Percentiles rank a stretch among this genome's conserved stretches.
These are phyloP conservation scores for Tragelaphus strepsiceros DNA, from an alignment of 2,113 vertebrate genomes.

Conservation along the genomic window DNA sequence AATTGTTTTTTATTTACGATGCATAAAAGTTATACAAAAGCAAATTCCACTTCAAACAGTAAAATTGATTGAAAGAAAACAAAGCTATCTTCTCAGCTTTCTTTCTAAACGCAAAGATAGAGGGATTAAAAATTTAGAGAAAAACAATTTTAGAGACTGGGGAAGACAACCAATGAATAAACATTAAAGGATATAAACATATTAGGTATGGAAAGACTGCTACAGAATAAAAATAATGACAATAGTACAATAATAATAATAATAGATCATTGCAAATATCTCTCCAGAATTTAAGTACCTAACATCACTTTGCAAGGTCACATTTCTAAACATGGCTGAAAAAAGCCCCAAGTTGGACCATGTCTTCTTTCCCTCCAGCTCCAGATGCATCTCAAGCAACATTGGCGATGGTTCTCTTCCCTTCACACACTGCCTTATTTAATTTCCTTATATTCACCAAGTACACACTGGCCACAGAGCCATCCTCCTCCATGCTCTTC, in stretches of 20 bases:
- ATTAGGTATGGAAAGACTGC: not conserved
- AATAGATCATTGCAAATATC: not conserved
- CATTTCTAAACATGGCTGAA: not conserved
- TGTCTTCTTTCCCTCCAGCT: not conserved
- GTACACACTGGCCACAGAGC: not conserved
- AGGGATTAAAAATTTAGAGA: not conserved
- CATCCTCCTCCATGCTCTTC: not conserved
- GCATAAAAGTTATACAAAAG: conserved; percentile 7
- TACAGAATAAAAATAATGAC: not conserved
- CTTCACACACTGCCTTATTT: not conserved
- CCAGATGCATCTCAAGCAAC: too few species aligned
- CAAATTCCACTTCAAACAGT: conserved; percentile 30
- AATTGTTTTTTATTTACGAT: conserved; percentile 35
- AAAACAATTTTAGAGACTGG: not conserved
- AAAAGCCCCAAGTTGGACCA: not conserved
- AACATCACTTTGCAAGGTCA: not conserved
- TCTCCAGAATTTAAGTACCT: not conserved
- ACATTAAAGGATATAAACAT: not conserved
- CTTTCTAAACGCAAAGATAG: not conserved
- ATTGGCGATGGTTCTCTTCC: accelerated
- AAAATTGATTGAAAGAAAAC: conserved; percentile 24
- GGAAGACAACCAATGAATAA: not conserved
- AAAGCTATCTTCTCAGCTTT: conserved; percentile 28
- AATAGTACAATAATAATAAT: not conserved
- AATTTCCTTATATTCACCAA: not conserved